Conservation (phyloP, 2,113 vertebrate genomes). For the Syrmaticus mikado region DNA sequence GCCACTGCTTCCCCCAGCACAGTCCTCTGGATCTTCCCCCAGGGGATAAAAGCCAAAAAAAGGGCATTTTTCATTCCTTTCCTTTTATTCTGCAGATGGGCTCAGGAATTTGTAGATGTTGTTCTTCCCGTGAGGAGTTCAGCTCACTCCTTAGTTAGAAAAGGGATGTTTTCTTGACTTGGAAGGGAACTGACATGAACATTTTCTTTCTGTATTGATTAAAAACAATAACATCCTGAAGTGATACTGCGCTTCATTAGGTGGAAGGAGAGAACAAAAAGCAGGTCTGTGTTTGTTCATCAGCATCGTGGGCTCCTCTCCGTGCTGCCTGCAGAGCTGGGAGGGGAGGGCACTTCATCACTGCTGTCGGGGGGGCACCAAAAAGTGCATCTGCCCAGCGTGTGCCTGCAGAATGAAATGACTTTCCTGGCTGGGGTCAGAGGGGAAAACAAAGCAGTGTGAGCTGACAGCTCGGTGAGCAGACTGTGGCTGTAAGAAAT, state of each 20-base stretch:
- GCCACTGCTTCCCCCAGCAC: not conserved
- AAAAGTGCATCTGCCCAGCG: not conserved
- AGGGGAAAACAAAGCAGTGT: not conserved
- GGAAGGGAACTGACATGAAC: not conserved
- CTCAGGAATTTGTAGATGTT: not conserved
- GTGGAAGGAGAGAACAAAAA: not conserved
- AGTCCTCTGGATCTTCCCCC: not conserved
- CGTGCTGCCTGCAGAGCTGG: not conserved
- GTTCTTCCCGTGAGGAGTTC: not conserved
- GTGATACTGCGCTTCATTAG: slow-evolving; percentile 22
- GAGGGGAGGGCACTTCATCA: not conserved
- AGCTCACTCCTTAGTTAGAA: not conserved
- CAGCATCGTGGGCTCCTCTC: not conserved
- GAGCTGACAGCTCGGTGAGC: not conserved
- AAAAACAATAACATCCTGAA: not conserved
- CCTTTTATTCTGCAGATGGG: not conserved
- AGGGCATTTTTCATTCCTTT: not conserved
- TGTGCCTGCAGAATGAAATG: not conserved
- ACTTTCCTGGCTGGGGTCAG: not conserved
- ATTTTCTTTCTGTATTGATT: slow-evolving; percentile 39
- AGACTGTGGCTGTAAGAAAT: not conserved
- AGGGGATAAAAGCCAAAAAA: not conserved
- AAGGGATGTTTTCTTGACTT: not conserved
- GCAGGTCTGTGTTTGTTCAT: not conserved
- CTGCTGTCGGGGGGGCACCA: not conserved